Percentiles rank a stretch among this genome's conserved stretches.
Conservation (phyloP, 2,888 invertebrate genomes). For the Dysmachus trigonus region DNA sequence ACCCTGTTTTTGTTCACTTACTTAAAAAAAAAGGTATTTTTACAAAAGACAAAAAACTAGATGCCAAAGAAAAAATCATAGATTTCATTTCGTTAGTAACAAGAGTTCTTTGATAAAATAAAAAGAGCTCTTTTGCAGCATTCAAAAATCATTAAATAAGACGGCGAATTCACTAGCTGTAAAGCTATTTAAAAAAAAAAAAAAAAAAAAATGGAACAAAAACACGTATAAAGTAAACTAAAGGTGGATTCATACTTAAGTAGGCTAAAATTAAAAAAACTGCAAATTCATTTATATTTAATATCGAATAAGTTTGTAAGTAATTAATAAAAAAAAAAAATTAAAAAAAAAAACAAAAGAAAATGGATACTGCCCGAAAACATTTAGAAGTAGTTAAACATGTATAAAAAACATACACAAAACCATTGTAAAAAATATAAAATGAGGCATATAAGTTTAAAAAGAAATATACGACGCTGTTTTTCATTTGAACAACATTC, state of each 20-base stretch:
- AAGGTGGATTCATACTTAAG: neutral
- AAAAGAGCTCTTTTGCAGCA: slow-evolving; percentile 59
- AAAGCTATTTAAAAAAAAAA: neutral
- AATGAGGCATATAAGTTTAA: neutral
- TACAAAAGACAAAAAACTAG: slow-evolving; percentile 57
- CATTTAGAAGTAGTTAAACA: slow-evolving; percentile 13
- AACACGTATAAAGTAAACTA: neutral
- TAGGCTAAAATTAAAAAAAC: neutral
- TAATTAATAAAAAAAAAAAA: neutral
- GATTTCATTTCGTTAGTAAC: slow-evolving; percentile 48
- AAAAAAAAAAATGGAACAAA: neutral
- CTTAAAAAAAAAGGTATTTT: slow-evolving; percentile 55
- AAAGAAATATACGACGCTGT: neutral
- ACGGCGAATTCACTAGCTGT: neutral
- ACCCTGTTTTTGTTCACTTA: slow-evolving; percentile 50
- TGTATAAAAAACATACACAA: neutral
- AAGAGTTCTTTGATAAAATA: slow-evolving; percentile 56
- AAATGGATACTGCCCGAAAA: slow-evolving; percentile 30
- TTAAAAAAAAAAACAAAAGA: slow-evolving; percentile 14
- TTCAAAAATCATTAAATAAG: neutral
- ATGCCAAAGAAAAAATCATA: slow-evolving; percentile 51
- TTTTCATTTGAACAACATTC: neutral
- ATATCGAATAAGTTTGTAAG: neutral
- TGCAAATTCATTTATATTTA: neutral
- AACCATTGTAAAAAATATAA: neutral